A percentile compares a stretch with the other conserved stretches of the same genome.
These are phyloP conservation scores for Leucoraja erinaceus DNA, from an alignment of 2,113 vertebrate genomes.

Conservation along the genomic window DNA sequence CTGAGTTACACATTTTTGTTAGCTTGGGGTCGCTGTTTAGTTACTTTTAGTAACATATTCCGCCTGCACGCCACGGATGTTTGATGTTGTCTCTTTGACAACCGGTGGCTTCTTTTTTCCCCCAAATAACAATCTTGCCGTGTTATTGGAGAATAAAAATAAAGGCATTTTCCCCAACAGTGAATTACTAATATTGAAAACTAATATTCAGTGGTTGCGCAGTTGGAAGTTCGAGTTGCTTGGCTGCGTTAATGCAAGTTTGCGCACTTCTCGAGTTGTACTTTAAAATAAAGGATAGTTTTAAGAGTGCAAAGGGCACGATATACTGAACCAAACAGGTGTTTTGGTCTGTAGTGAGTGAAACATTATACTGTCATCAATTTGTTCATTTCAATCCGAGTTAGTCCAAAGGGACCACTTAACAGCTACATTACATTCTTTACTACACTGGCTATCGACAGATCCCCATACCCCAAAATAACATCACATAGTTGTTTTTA, in stretches of 20 bases:
- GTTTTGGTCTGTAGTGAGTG: background rate
- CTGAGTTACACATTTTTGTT: conserved; percentile 38
- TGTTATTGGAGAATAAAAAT: background rate
- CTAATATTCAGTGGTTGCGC: too few species aligned
- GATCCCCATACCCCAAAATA: background rate
- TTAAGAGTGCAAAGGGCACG: background rate
- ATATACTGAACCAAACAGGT: background rate
- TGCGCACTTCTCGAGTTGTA: background rate
- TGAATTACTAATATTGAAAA: background rate
- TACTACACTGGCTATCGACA: background rate
- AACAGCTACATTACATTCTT: background rate
- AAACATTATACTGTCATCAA: background rate
- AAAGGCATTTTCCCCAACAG: background rate
- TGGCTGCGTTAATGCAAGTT: too few species aligned
- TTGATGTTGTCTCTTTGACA: background rate
- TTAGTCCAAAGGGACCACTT: background rate
- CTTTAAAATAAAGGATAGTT: background rate
- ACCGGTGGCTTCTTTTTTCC: background rate
- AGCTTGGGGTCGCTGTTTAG: conserved; percentile 53
- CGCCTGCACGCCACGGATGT: too few species aligned
- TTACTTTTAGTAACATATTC: conserved; percentile 43
- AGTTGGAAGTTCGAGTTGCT: too few species aligned
- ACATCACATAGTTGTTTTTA: background rate
- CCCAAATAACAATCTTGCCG: background rate
- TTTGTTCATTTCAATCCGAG: background rate